Conservation (phyloP, 2,888 invertebrate genomes). For the Nemoura dubitans region DNA sequence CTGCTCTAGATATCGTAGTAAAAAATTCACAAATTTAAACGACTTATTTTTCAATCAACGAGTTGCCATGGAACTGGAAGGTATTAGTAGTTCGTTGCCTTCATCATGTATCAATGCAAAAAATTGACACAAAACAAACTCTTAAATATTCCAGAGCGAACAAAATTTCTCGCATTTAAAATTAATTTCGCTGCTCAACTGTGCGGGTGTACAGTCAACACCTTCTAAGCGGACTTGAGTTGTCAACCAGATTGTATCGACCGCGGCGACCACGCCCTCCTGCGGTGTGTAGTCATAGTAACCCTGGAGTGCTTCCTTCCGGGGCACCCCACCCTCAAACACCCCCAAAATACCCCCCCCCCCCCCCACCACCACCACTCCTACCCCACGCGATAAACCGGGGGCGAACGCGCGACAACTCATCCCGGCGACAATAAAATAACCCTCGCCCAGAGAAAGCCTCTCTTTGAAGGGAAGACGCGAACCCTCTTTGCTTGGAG, state of each 20-base stretch:
- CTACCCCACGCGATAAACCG: neutral
- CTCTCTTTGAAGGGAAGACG: neutral
- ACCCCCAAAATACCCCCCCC: neutral
- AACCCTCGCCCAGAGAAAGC: neutral
- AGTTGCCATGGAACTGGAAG: too few relatives aligned
- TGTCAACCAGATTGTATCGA: slow-evolving; percentile 31
- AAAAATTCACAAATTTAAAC: too few relatives aligned
- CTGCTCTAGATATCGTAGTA: too few relatives aligned
- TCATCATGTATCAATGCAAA: too few relatives aligned
- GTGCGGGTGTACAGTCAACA: neutral
- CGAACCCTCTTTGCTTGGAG: neutral
- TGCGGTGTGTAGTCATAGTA: slow-evolving; percentile 46
- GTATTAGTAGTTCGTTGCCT: too few relatives aligned
- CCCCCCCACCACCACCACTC: neutral
- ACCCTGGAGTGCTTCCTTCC: slow-evolving; percentile 47
- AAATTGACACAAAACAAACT: too few relatives aligned
- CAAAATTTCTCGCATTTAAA: too few relatives aligned
- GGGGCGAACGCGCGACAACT: neutral
- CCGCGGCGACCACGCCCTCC: slow-evolving; percentile 43
- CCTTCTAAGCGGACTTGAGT: neutral
- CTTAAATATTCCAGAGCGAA: too few relatives aligned
- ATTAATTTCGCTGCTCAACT: too few relatives aligned
- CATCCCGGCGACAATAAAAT: neutral
- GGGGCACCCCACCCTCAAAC: neutral
- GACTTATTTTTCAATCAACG: too few relatives aligned